Evolutionary conservation across 2,113 vertebrate species (phyloP).

Genomic region (Raja brachyura): DNA sequence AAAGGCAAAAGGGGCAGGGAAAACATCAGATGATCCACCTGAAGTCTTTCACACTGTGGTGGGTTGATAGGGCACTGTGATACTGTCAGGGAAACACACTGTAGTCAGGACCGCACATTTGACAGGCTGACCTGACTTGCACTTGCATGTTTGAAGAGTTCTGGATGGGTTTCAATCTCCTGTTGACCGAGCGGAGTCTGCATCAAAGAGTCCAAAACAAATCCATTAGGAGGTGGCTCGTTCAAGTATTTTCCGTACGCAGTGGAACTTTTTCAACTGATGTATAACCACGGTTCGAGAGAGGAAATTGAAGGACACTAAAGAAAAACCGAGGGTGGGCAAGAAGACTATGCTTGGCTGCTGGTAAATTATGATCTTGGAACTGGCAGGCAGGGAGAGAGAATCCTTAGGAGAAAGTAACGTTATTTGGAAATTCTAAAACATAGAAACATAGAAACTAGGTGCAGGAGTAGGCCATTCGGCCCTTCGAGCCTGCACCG

Average conservation of each 20-base stretch:
- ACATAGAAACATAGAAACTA: too few relatives aligned
- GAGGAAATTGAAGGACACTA: background rate
- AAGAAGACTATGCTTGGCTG: background rate
- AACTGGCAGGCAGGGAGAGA: background rate
- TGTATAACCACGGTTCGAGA: background rate
- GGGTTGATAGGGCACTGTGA: background rate
- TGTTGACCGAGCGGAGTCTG: background rate
- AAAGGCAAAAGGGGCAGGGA: too few relatives aligned
- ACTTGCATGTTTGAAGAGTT: background rate
- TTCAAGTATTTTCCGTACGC: background rate
- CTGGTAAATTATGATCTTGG: background rate
- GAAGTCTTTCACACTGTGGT: background rate
- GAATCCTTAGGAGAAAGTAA: background rate
- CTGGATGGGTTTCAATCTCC: background rate
- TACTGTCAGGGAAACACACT: background rate
- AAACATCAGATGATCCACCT: too few relatives aligned
- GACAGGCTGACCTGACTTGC: background rate
- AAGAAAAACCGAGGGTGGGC: background rate
- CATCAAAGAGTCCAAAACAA: background rate
- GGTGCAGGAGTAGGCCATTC: too few relatives aligned
- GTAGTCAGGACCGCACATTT: background rate
- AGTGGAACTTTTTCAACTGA: background rate
- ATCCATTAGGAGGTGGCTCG: background rate
- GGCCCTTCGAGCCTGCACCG: too few relatives aligned
- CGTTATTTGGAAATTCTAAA: background rate